Base-by-base conservation (phyloP, 1,140 invertebrate species). In the Dendroctonus valens region DNA sequence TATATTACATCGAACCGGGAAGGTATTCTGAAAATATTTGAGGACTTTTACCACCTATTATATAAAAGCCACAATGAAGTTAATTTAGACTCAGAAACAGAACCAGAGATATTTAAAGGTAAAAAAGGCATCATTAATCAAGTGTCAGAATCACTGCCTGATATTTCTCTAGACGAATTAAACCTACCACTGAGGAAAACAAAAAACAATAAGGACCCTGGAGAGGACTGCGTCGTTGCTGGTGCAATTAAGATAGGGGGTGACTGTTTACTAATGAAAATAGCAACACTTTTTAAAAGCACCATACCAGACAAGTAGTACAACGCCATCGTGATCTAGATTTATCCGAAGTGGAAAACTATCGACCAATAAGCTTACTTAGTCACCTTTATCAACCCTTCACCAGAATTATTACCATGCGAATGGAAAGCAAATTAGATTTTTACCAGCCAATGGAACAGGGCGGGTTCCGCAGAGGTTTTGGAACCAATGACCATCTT, bases 401-500 rank as follows among this genome's bases (percentile, higher is more conserved):
- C n/a, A n/a, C n/a, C n/a, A n/a, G n/a, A n/a, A n/a, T n/a, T n/a
- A n/a, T n/a, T n/a, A n/a, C n/a, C n/a, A n/a, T n/a, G n/a, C n/a
- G n/a, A n/a, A n/a, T n/a, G n/a, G n/a, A n/a, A n/a, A n/a, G n/a
- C n/a, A n/a, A n/a, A n/a, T n/a, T n/a, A n/a, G n/a, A 50, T 26
- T 26, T 26, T 26, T 26, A 26, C 3, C 26, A 26, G 26, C 26
- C 26, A 1, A 26, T 26, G 26, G 69, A 69, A 54, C 69, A 70
- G 53, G 67, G 61, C 39, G 67, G 67, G 14, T 70, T 70, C 52
- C 40, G 67, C 14, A 51, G 37, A 15, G 41, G 15, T 52, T 65
- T 55, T 59, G 62, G 67, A 66, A 68, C 62, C 7, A 68, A 68
- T 52, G 61, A 66, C 44, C 67, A 68, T 58, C 53, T 68, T 37